phyloP scores from a whole-genome alignment of 2,888 invertebrate genomes.

The Dicyrtoma fusca region DNA sequence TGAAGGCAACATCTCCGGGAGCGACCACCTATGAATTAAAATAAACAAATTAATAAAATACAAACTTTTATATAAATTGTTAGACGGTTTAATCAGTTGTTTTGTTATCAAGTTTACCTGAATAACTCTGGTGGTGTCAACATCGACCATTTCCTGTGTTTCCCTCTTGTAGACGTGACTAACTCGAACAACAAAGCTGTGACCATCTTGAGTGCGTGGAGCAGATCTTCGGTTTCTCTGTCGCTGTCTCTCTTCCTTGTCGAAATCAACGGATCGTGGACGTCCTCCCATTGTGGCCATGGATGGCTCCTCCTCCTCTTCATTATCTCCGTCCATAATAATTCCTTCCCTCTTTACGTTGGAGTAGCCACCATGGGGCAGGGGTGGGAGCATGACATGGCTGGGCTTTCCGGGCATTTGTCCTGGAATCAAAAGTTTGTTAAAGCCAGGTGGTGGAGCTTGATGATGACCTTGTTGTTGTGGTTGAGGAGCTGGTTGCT shows the following conservation, averaged over 20 bases:
- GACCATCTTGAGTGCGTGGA: slow-evolving; percentile 61
- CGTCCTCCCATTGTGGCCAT: slow-evolving; percentile 71
- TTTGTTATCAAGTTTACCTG: too few species aligned
- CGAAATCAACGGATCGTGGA: slow-evolving; percentile 84
- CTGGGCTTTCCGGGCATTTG: slow-evolving; percentile 64
- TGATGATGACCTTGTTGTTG: slow-evolving; percentile 35
- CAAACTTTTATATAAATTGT: background rate
- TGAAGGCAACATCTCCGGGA: slow-evolving; percentile 64
- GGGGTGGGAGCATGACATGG: slow-evolving; percentile 76
- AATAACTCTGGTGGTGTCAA: slow-evolving; percentile 60
- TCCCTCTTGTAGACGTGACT: slow-evolving; percentile 80
- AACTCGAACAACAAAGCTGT: slow-evolving; percentile 58
- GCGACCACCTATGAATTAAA: slow-evolving; percentile 59
- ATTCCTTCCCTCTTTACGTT: slow-evolving; percentile 77
- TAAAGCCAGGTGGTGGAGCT: slow-evolving; percentile 43
- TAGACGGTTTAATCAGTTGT: too few species aligned
- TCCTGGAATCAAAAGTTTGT: slow-evolving; percentile 55
- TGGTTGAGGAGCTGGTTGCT: slow-evolving; percentile 60
- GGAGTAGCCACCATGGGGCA: slow-evolving; percentile 75
- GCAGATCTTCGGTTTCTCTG: slow-evolving; percentile 69
- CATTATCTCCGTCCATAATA: slow-evolving; percentile 53
- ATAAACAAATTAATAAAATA: background rate
- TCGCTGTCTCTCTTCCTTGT: slow-evolving; percentile 71
- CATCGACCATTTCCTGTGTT: slow-evolving; percentile 76
- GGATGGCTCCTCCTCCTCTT: slow-evolving; percentile 50